Evolutionary conservation across 2,797 vertebrate species (phyloP), one percentile per base, ranked within the genome.

Genomic region (Microhierax caerulescens): DNA sequence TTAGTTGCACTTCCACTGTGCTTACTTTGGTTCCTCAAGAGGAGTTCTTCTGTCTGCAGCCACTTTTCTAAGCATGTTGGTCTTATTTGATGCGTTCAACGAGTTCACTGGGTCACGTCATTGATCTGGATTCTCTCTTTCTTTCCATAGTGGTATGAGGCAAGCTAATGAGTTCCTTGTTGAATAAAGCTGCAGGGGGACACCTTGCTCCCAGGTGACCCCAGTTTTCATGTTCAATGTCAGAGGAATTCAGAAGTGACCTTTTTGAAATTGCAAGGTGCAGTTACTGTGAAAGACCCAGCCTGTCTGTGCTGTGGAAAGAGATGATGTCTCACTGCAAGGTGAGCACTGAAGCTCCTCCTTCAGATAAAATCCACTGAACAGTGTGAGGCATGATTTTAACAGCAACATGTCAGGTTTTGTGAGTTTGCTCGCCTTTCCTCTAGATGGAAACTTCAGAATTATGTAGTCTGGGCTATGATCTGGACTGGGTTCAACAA

Each of bases 1-100:
- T 39, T 9, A 27, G 32, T 34, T 72, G 53, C 27, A 5, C 37
- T 65, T 51, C 25, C 21, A 24, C 13, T 0, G 0, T 20, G 34
- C 76, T 84, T 5, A 0, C 7, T 3, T 0, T 18, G 50, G 13
- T 13, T 89, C 73, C 57, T 39, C 2, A 4, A 69, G 61, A 56
- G 48, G 36, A 68, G 23, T 57, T 77, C 57, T 51, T 30, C 45
- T 48, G 22, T 47, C 57, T 81, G 67, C 53, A 93, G 70, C 19
- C 22, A 2, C 77, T 50, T 47, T 34, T 36, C 37, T 9, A n/a
- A 69, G 45, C 39, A 15, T 1, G 2, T 43, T 59, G 51, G 13
- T 41, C 25, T 76, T 13, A 5, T 18, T 72, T 11, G 41, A 13
- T 30, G 15, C 51, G 7, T 50, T n/a, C 69, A 51, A 53, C 1